These are phyloP conservation scores for Bombycilla garrulus DNA, from an alignment of 2,113 vertebrate genomes.

Conservation along the genomic window DNA sequence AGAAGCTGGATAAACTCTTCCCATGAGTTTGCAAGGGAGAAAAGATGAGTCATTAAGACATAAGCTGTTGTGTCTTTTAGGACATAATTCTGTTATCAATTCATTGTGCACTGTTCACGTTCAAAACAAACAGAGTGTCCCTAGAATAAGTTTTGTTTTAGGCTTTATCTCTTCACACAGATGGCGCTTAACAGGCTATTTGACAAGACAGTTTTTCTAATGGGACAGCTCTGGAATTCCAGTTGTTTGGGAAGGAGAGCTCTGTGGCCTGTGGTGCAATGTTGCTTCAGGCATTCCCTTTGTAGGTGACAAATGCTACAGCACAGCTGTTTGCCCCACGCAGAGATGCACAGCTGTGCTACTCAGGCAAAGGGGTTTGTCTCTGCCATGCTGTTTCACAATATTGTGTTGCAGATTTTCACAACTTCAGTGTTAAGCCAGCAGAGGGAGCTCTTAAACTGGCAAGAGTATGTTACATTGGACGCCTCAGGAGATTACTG, in stretches of 20 bases:
- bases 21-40: neutral
- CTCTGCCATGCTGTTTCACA: neutral
- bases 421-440: neutral
- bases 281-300: conserved; percentile 13
- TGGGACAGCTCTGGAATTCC: neutral
- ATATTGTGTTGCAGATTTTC: neutral
- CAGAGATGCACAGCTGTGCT: neutral
- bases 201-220: neutral
- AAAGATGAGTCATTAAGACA: conserved; percentile 28
- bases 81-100: conserved; percentile 29
- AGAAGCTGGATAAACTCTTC: conserved; percentile 2
- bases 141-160: conserved; percentile 1
- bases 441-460: conserved; percentile 51
- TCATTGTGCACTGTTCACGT: neutral
- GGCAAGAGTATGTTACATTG: neutral
- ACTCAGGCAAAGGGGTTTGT: fast-evolving
- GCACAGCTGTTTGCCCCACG: neutral
- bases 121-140: neutral
- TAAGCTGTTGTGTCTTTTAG: neutral
- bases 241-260: neutral
- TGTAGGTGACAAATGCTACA: neutral
- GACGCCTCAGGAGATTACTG: too few species aligned
- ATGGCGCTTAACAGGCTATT: neutral
- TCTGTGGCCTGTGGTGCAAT: neutral
- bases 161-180: neutral